phyloP scores from a whole-genome alignment of 1,140 invertebrate species.

The Cotesia chilonis region DNA sequence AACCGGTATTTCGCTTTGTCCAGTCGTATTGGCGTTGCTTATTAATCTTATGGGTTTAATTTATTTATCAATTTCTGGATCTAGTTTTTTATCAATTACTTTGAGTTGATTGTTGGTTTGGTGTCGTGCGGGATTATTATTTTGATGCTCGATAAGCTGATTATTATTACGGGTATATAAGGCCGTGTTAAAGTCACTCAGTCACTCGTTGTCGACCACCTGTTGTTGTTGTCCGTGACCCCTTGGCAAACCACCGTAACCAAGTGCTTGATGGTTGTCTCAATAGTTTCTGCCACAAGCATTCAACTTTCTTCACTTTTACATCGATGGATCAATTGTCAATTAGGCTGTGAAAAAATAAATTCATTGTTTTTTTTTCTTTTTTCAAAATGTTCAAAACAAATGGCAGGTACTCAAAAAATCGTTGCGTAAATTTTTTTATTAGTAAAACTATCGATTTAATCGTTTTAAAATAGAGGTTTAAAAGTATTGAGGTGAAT shows the following conservation, averaged over 20 bases:
- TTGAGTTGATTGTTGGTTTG: neutral
- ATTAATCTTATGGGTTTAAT: conserved; percentile 11
- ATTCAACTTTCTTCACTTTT: conserved; percentile 38
- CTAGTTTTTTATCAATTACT: neutral
- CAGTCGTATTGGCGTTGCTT: conserved; percentile 52
- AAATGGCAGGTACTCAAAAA: too few relatives aligned
- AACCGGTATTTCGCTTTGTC: conserved; percentile 45
- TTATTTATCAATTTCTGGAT: neutral
- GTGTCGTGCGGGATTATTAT: neutral
- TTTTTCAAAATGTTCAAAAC: too few relatives aligned
- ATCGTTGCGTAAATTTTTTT: too few relatives aligned
- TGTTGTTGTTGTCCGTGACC: conserved; percentile 51
- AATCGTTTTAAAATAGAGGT: neutral
- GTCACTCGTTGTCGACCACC: conserved; percentile 56
- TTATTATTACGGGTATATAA: neutral
- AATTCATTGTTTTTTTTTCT: conserved; percentile 15
- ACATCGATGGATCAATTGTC: conserved; percentile 38
- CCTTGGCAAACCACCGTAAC: conserved; percentile 42
- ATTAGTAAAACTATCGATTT: conserved; percentile 22
- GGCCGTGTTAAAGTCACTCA: conserved; percentile 27
- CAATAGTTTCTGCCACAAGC: conserved; percentile 38
- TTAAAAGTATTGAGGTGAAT: too few relatives aligned
- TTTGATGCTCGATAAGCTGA: conserved; percentile 8
- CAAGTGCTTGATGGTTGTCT: conserved; percentile 45
- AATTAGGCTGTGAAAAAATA: conserved; percentile 13